Evolutionary conservation across 2,797 vertebrate genomes (phyloP), one percentile per base, ranked within the genome.

Genomic region (Gambelia wislizenii): DNA sequence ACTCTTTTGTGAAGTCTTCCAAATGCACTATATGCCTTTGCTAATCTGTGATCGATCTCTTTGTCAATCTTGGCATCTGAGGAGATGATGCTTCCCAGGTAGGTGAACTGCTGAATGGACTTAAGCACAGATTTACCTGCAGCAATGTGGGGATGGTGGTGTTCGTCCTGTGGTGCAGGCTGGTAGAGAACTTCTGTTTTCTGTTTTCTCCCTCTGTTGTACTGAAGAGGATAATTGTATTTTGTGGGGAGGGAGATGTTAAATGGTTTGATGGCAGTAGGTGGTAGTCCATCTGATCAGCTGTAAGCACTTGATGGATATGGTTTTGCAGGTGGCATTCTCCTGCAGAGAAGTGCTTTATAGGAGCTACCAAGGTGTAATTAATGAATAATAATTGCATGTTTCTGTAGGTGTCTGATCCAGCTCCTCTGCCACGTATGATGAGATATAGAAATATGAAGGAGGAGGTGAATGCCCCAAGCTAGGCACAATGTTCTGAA

Each of bases 401-500:
- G 54, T 39, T 39, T 64, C 70, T 33, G 69, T 59, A 18, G 54
- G 42, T 49, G n/a, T 54, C 69, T 47, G 33, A 75, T 47, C 42
- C 13, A 5, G 10, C 79, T 25, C 25, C 36, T 36, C 70, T 75
- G 79, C 80, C 33, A 2, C 22, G 70, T 6, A 85, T 54, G 39
- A 85, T 86, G 70, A 52, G 91, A 47, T 86, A 75, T 82, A 89
- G 56, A 84, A 77, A 82, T 86, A 27, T 74, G 72, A 83, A 39
- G 33, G 85, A 82, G 78, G 90, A 87, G 2, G 16, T 86, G 27
- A 81, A 16, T 5, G 54, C 67, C 77, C n/a, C 27, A 2, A 42
- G 67, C 39, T 33, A 64, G 6, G 10, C 72, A 27, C 22, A 16
- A 56, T 30, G 30, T n/a, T 79, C 77, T 80, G 83, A 79, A 79